Percentiles rank a stretch among this genome's conserved stretches.
These are phyloP conservation scores for Meda fulgida DNA, from an alignment of 2,797 vertebrate genomes.

Conservation along the genomic window DNA sequence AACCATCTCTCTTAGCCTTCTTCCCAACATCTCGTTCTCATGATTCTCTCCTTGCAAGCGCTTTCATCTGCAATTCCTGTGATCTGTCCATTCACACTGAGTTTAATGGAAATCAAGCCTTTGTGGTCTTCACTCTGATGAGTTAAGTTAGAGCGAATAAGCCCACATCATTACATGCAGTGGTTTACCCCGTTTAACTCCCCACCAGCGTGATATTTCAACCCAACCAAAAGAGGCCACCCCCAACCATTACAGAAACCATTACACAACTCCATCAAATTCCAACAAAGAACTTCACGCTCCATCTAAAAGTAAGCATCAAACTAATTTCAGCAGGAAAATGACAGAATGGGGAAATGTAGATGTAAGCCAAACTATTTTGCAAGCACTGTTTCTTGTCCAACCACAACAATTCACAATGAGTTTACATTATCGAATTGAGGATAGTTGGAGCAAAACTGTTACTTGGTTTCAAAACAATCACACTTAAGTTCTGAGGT, in stretches of 20 bases:
- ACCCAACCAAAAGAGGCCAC: conserved; percentile 14
- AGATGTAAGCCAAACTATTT: conserved; percentile 35
- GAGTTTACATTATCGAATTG: conserved; percentile 8
- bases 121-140: conserved; percentile 17
- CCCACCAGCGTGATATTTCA: conserved; percentile 18
- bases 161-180: conserved; percentile 16
- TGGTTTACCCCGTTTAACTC: conserved; percentile 28
- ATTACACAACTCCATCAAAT: conserved; percentile 38
- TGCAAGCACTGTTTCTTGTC: conserved; percentile 22
- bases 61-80: conserved; percentile 27
- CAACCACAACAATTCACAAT: conserved; percentile 26
- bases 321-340: neutral
- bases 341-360: conserved; percentile 19
- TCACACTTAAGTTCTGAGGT: neutral
- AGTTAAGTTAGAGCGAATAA: neutral
- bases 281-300: neutral
- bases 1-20: neutral
- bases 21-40: neutral
- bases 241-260: conserved; percentile 23
- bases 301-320: conserved; percentile 15
- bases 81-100: conserved; percentile 35
- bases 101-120: neutral
- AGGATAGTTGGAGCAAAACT: neutral
- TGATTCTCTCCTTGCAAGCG: neutral
- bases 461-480: conserved; percentile 21